These are phyloP conservation scores for Frieseomelitta varia DNA, from an alignment of 1,140 invertebrate genomes.

Conservation along the genomic window DNA sequence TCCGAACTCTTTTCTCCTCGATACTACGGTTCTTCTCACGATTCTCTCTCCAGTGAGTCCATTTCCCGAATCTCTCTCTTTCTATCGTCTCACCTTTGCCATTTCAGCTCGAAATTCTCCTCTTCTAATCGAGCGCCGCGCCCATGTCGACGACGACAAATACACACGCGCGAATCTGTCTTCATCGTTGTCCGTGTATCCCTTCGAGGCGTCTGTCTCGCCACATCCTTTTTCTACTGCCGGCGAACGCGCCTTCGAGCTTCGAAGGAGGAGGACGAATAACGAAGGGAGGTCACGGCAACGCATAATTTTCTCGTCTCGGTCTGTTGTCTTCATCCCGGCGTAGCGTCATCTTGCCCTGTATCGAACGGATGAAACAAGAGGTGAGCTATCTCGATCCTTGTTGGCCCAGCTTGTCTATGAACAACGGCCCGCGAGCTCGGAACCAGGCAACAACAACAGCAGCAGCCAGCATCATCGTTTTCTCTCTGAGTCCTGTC, in stretches of 20 bases:
- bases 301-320: not conserved
- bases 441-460: not conserved
- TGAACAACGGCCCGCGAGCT: not conserved
- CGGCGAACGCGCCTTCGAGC: not conserved
- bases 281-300: not conserved
- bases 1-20: not conserved
- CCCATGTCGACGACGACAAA: slow-evolving; percentile 51
- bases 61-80: slow-evolving; percentile 1
- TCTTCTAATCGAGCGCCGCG: slow-evolving; percentile 48
- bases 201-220: not conserved
- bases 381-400: not conserved
- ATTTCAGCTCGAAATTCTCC: slow-evolving; percentile 30
- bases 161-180: not conserved
- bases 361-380: not conserved
- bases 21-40: not conserved
- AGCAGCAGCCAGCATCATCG: not conserved
- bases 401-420: not conserved
- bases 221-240: not conserved
- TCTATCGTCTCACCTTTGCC: slow-evolving; percentile 1
- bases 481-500: slow-evolving; percentile 24
- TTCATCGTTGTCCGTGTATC: not conserved
- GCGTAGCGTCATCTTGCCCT: not conserved
- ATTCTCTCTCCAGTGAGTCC: not conserved
- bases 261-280: too few relatives aligned
- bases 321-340: not conserved